Percentiles rank a stretch among this genome's conserved stretches.
These are phyloP conservation scores for Enteromius treurensis DNA, from an alignment of 2,797 vertebrate species.

Conservation along the genomic window DNA sequence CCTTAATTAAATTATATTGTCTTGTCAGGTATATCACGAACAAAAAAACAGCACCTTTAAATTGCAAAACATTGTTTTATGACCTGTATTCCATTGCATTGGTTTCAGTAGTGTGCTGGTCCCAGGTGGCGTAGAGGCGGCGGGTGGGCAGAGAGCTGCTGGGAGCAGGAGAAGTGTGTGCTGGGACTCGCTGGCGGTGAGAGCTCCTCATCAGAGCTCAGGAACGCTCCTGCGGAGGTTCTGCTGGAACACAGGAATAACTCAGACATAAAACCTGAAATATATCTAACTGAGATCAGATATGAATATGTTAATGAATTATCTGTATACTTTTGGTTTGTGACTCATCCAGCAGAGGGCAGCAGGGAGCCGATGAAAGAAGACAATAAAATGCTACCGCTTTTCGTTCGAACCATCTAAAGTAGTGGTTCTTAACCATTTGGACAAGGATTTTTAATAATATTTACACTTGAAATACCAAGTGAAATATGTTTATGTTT, in stretches of 20 bases:
- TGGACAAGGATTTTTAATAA: neutral
- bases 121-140: conserved; percentile 57
- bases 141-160: conserved; percentile 54
- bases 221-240: conserved; percentile 48
- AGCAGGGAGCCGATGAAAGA: neutral
- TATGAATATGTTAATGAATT: neutral
- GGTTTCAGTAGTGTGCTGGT: conserved; percentile 32
- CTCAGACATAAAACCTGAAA: neutral
- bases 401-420: neutral
- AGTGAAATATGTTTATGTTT: neutral
- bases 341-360: conserved; percentile 27
- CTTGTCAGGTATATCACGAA: neutral
- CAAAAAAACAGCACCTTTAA: neutral
- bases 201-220: conserved; percentile 65
- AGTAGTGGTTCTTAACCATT: neutral
- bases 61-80: neutral
- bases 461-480: neutral
- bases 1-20: neutral
- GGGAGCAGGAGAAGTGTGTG: conserved; percentile 20
- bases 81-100: neutral
- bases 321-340: neutral
- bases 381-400: neutral
- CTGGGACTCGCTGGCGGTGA: conserved; percentile 64
- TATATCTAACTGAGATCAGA: conserved; percentile 39
- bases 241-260: conserved; percentile 36